Conservation (phyloP, 2,888 invertebrate species). For the Nebria salina region DNA sequence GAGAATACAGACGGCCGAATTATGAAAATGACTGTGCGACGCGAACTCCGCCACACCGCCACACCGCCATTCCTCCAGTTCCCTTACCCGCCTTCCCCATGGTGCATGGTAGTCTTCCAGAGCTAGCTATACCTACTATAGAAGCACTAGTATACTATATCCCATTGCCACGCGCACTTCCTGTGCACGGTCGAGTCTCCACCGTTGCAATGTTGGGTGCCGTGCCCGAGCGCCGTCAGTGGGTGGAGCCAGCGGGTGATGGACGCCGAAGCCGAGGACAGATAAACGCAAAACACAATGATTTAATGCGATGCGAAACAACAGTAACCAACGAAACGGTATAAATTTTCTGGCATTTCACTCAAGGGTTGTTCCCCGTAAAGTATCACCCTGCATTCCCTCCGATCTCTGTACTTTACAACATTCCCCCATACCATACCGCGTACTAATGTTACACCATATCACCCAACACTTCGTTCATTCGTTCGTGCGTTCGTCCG, state of each 20-base stretch:
- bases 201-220: slow-evolving; percentile 10
- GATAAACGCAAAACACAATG: slow-evolving; percentile 65
- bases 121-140: background rate
- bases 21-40: slow-evolving; percentile 69
- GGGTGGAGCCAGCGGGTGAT: slow-evolving; percentile 59
- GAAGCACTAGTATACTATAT: slow-evolving; percentile 48
- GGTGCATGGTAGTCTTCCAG: background rate
- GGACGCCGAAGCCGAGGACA: slow-evolving; percentile 62
- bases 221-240: slow-evolving; percentile 32
- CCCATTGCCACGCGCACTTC: slow-evolving; percentile 12
- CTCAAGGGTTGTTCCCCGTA: slow-evolving; percentile 38
- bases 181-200: slow-evolving; percentile 13
- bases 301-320: slow-evolving; percentile 59
- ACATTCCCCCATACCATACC: background rate
- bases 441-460: background rate
- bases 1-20: slow-evolving; percentile 70
- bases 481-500: no score
- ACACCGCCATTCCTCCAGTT: background rate
- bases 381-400: background rate
- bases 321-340: slow-evolving; percentile 47
- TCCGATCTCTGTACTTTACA: background rate
- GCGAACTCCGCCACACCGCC: slow-evolving; percentile 52
- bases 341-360: slow-evolving; percentile 46
- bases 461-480: background rate
- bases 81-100: background rate